Evolutionary conservation across 2,888 invertebrate genomes (phyloP).

Genomic region (Lordiphosa andalusiaca): DNA sequence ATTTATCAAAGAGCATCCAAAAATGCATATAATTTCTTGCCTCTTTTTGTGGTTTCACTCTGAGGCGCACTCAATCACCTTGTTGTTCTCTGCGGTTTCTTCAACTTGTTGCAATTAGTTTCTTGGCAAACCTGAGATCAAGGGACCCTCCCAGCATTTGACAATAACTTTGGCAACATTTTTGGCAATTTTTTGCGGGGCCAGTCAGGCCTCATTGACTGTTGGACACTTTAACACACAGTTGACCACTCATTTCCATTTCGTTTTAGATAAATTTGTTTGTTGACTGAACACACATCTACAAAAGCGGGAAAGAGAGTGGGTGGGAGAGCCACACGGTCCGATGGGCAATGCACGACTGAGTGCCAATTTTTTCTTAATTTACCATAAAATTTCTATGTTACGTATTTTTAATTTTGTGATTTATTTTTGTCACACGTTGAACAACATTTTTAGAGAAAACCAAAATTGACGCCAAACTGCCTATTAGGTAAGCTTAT

Average conservation of each 20-base stretch:
- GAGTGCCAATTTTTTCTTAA: slow-evolving; percentile 53
- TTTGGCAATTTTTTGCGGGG: background rate
- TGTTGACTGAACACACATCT: slow-evolving; percentile 7
- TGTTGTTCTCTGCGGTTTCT: slow-evolving; percentile 9
- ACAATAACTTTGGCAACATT: too few species aligned
- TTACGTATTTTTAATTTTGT: slow-evolving; percentile 61
- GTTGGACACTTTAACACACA: slow-evolving; percentile 11
- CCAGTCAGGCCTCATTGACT: slow-evolving; percentile 1
- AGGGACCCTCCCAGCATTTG: background rate
- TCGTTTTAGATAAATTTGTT: slow-evolving; percentile 18
- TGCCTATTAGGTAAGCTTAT: too few species aligned
- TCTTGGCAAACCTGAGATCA: slow-evolving; percentile 28
- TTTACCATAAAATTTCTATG: slow-evolving; percentile 55
- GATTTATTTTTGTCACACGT: slow-evolving; percentile 68
- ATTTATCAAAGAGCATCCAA: too few species aligned
- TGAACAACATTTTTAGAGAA: background rate
- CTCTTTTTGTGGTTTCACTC: too few species aligned
- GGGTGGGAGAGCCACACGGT: slow-evolving; percentile 15
- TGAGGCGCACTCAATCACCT: slow-evolving; percentile 12
- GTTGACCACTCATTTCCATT: slow-evolving; percentile 14
- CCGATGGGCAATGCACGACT: slow-evolving; percentile 30
- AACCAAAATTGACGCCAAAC: slow-evolving; percentile 3
- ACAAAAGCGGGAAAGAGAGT: slow-evolving; percentile 10
- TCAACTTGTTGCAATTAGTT: slow-evolving; percentile 30
- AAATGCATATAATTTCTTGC: background rate